Conservation (phyloP, 1,140 invertebrate genomes). For the Alviniconcha marisindica region DNA sequence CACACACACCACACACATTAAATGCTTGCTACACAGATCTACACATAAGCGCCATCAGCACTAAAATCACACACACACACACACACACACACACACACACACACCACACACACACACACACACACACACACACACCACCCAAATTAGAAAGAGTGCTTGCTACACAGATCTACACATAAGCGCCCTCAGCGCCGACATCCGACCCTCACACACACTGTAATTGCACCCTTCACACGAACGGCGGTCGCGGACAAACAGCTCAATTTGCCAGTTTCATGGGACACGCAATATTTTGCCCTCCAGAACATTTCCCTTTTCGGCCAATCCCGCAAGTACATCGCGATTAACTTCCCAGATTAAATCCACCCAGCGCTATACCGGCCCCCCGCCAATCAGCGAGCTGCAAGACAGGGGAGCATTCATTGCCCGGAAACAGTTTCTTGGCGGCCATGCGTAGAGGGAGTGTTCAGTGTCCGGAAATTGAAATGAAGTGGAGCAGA, state of each 20-base stretch:
- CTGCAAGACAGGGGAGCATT: slow-evolving; percentile 18
- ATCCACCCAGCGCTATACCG: background rate
- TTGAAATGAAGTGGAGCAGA: background rate
- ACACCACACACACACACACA: too few relatives aligned
- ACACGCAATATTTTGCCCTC: background rate
- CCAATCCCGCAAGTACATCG: background rate
- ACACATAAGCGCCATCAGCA: too few relatives aligned
- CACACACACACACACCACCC: too few relatives aligned
- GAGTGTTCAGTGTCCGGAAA: background rate
- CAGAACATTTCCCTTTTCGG: background rate
- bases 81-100: too few relatives aligned
- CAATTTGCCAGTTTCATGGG: background rate
- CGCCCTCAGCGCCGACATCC: too few relatives aligned
- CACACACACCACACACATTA: too few relatives aligned
- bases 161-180: too few relatives aligned
- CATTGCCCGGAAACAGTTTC: slow-evolving; percentile 15
- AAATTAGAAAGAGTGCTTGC: too few relatives aligned
- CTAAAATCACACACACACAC: too few relatives aligned
- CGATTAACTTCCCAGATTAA: background rate
- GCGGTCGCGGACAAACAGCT: background rate
- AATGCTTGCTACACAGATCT: too few relatives aligned
- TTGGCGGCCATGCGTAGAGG: background rate
- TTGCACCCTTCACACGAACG: too few relatives aligned
- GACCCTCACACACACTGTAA: too few relatives aligned
- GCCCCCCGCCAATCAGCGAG: background rate